Conservation (phyloP, 2,113 vertebrate species). For the Bufo bufo region DNA sequence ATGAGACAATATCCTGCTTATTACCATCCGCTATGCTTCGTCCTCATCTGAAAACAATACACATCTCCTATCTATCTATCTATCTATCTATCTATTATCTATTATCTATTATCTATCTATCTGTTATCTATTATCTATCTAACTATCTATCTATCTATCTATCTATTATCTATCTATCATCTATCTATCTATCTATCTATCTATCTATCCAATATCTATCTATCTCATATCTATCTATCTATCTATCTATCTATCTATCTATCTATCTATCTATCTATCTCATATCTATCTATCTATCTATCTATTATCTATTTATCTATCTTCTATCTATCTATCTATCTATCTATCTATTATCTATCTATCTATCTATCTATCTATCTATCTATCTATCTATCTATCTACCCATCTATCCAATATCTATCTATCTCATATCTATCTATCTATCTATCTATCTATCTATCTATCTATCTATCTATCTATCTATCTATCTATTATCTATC, state of each 20-base stretch:
- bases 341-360: conserved; percentile 22
- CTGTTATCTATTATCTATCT: neutral
- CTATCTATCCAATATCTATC: neutral
- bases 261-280: neutral
- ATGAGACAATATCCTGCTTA: neutral
- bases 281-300: conserved; percentile 1
- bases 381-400: neutral
- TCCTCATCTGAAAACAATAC: neutral
- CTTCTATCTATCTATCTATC: conserved; percentile 6
- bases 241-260: conserved; percentile 5
- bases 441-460: neutral
- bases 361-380: neutral
- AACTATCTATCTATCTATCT: neutral
- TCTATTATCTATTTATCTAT: conserved; percentile 1
- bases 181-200: neutral
- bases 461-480: neutral
- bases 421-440: neutral
- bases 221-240: neutral
- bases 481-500: neutral
- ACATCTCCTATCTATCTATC: neutral
- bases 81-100: neutral
- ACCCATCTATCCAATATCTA: neutral
- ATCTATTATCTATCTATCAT: neutral
- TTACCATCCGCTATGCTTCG: neutral
- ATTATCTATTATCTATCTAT: neutral